Evolutionary conservation across 2,888 invertebrate genomes (phyloP).

Genomic region (Drosophila borborema): DNA sequence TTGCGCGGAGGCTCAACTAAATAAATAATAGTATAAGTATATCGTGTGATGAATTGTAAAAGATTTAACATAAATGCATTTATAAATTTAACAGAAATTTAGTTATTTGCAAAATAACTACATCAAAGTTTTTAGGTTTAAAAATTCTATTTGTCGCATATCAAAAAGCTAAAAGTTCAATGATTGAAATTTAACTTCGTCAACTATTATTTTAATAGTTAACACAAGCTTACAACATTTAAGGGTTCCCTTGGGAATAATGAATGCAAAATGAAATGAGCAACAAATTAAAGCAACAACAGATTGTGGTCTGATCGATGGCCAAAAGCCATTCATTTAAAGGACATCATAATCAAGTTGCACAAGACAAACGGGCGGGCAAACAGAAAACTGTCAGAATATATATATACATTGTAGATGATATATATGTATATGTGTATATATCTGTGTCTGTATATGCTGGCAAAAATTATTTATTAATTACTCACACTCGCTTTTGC

Average conservation of each 20-base stretch:
- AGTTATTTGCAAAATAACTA: no score
- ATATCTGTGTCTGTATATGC: not conserved
- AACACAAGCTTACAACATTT: not conserved
- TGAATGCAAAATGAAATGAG: not conserved
- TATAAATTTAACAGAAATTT: no score
- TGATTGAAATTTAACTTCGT: not conserved
- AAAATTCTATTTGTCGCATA: not conserved
- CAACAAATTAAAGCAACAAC: not conserved
- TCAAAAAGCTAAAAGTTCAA: conserved; percentile 1
- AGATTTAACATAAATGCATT: no score
- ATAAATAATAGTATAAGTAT: no score
- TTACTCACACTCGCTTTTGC: conserved; percentile 55
- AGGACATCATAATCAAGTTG: conserved; percentile 62
- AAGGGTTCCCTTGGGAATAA: not conserved
- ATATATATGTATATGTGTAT: not conserved
- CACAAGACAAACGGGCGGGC: conserved; percentile 36
- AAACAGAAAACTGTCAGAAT: conserved; percentile 51
- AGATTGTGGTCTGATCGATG: conserved; percentile 31
- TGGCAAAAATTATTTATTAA: conserved; percentile 68
- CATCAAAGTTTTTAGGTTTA: no score
- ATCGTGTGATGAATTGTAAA: no score
- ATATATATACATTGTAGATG: conserved; percentile 15
- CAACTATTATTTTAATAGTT: not conserved
- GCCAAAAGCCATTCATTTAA: conserved; percentile 56
- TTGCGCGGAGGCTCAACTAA: no score